Percentiles rank a stretch among this genome's conserved stretches.
phyloP scores from a whole-genome alignment of 2,113 vertebrate species.

The human (Homo sapiens) region DNA sequence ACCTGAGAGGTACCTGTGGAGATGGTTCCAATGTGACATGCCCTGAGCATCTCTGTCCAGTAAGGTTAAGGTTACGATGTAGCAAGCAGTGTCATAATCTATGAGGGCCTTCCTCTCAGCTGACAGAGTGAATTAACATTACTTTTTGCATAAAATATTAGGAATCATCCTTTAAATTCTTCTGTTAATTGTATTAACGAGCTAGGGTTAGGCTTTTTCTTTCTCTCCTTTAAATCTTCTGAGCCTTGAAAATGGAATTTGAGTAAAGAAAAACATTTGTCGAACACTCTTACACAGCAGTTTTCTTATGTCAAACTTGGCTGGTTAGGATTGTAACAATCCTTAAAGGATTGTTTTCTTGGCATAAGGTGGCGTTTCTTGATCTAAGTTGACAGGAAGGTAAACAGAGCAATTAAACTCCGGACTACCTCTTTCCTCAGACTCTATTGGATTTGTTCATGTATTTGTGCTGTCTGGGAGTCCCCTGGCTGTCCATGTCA shows the following conservation, averaged over 20 bases:
- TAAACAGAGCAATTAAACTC: neutral
- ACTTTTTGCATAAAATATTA: neutral
- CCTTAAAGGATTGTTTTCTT: neutral
- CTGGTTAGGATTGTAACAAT: neutral
- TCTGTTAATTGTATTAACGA: neutral
- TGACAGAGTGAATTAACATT: neutral
- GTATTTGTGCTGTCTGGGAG: neutral
- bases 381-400: neutral
- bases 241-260: slow-evolving; percentile 33
- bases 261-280: slow-evolving; percentile 16
- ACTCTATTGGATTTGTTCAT: neutral
- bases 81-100: neutral
- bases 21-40: neutral
- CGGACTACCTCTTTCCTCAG: neutral
- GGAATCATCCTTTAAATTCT: neutral
- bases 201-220: neutral
- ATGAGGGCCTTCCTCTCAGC: neutral
- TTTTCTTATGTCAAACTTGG: neutral
- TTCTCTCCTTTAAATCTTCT: neutral
- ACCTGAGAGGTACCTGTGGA: neutral
- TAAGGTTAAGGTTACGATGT: neutral
- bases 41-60: neutral
- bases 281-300: neutral
- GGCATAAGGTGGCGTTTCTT: neutral
- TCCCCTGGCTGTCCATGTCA: neutral